Evolutionary conservation across 2,888 invertebrate genomes (phyloP).

Genomic region (Drosophila austrosaltans): DNA sequence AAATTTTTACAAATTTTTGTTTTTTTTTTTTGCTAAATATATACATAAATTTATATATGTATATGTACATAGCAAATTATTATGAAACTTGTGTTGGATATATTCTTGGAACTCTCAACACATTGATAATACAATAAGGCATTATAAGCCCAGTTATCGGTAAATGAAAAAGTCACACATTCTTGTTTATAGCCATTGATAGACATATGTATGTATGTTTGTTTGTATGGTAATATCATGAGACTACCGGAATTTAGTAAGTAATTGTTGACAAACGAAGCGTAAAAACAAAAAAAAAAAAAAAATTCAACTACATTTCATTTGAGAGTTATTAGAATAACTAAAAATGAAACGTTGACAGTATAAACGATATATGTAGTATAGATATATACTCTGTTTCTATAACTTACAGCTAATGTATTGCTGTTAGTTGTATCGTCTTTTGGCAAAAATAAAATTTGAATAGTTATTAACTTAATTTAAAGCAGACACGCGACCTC

Average conservation of each 20-base stretch:
- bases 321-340: slow-evolving; percentile 35
- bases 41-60: slow-evolving; percentile 19
- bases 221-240: slow-evolving; percentile 36
- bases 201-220: too few species aligned
- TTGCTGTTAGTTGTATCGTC: slow-evolving; percentile 58
- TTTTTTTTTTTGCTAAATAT: slow-evolving; percentile 15
- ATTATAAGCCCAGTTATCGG: slow-evolving; percentile 40
- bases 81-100: slow-evolving; percentile 58
- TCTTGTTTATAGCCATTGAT: neutral
- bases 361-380: neutral
- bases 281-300: slow-evolving; percentile 24
- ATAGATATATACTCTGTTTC: slow-evolving; percentile 15
- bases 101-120: slow-evolving; percentile 33
- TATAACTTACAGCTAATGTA: slow-evolving; percentile 76
- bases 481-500: slow-evolving; percentile 23
- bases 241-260: slow-evolving; percentile 1
- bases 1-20: slow-evolving; percentile 27
- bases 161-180: slow-evolving; percentile 19
- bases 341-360: too few species aligned
- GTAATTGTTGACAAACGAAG: slow-evolving; percentile 64
- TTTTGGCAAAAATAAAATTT: slow-evolving; percentile 52
- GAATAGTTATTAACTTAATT: slow-evolving; percentile 4
- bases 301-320: slow-evolving; percentile 27
- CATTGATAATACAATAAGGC: slow-evolving; percentile 10
- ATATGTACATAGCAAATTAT: slow-evolving; percentile 55